Base-by-base conservation (phyloP, 2,113 vertebrate genomes). In the Cnemophilus loriae region DNA sequence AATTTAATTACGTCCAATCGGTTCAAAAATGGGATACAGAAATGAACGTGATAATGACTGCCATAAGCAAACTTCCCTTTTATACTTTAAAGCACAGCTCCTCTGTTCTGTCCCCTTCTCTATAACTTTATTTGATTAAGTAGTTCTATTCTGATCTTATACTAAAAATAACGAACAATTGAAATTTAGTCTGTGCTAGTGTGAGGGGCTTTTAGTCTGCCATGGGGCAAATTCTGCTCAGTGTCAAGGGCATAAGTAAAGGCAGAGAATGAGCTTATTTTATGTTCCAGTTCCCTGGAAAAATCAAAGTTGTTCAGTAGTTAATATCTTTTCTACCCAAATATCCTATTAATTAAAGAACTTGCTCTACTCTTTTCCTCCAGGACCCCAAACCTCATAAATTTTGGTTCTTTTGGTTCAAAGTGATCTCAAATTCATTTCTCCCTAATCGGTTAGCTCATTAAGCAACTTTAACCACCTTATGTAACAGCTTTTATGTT, bases 401-500 rank as follows among this genome's bases (percentile, higher is more conserved):
- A 93, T 91, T 96, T 91, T 63, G 19, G 60, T 94, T 96, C 83
- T 91, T 67, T 88, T 61, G 68, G 91, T 96, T 97, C 96, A 95
- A 96, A 97, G 96, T 95, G 68, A 91, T 92, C 69, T 93, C 78
- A 91, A 80, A 92, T 90, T 88, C 73, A 95, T 92, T 95, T 94
- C 80, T 93, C 28, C 53, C 52, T 94, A 94, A 95, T 93, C 84
- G 2, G 87, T 91, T 84, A 84, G 78, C 75, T 95, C 86, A 97
- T 97, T 96, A 97, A 94, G 92, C 46, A 96, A 91, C 46, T 93
- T 94, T 93, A 96, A 90, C 60, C 37, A 95, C 64, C 80, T 96
- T 91, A 96, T 95, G 79, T 93, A 97, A 96, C 44, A 95, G 82
- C 64, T 95, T 95, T 96, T 74, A 93, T 83, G 89, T 95, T 97